A percentile compares a stretch with the other conserved stretches of the same genome.
Conservation (phyloP, 2,888 invertebrate species). For the Dryadula phaetusa region DNA sequence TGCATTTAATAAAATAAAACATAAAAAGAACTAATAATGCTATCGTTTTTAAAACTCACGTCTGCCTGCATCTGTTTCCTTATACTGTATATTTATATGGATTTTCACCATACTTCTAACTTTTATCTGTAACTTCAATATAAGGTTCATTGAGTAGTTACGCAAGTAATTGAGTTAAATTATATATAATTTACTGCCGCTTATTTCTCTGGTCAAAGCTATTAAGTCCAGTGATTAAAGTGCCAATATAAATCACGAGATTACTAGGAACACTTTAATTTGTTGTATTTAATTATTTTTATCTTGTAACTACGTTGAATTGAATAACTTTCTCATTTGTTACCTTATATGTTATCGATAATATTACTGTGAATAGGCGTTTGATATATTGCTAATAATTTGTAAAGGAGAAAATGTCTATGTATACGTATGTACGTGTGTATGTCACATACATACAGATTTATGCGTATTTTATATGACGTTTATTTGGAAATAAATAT, state of each 20-base stretch:
- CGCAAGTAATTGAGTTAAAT: slow-evolving; percentile 34
- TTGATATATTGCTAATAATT: not conserved
- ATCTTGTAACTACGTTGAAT: slow-evolving; percentile 18
- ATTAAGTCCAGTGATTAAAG: slow-evolving; percentile 36
- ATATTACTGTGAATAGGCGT: not conserved
- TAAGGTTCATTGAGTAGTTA: slow-evolving; percentile 24
- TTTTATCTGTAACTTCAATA: slow-evolving; percentile 5
- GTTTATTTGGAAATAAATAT: too few species aligned
- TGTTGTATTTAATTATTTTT: slow-evolving; percentile 26
- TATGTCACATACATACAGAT: too few species aligned
- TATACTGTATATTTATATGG: slow-evolving; percentile 9
- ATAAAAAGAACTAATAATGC: slow-evolving; percentile 48
- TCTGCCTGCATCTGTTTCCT: slow-evolving; percentile 30
- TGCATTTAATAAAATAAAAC: slow-evolving; percentile 59
- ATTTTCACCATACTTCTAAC: slow-evolving; percentile 3
- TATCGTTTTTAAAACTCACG: slow-evolving; percentile 14
- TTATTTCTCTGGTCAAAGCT: slow-evolving; percentile 31
- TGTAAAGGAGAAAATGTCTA: not conserved
- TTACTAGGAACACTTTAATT: slow-evolving; percentile 33
- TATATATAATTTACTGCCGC: slow-evolving; percentile 38
- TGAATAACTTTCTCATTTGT: slow-evolving; percentile 10
- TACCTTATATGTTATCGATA: slow-evolving; percentile 13
- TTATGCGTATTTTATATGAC: too few species aligned
- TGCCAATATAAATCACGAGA: slow-evolving; percentile 38
- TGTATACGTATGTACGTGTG: too few species aligned